Evolutionary conservation across 2,888 invertebrate genomes (phyloP).

Genomic region (Heliconius charithonia): DNA sequence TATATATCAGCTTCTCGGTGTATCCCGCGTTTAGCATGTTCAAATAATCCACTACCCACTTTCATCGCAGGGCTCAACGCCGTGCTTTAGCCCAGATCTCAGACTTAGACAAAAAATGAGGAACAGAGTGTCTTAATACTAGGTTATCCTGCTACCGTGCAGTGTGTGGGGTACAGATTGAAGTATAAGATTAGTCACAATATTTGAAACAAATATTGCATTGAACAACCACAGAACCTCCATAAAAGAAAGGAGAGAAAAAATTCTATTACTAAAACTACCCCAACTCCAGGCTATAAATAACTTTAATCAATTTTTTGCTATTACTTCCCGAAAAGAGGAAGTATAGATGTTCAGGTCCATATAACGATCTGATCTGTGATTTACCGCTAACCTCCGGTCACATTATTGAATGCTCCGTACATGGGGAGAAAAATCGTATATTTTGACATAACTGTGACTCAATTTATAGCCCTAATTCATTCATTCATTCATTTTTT

Average conservation of each 20-base stretch:
- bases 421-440: conserved; percentile 77
- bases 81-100: no score
- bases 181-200: no score
- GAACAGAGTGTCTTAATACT: no score
- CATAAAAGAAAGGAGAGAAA: background rate
- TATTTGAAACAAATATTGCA: no score
- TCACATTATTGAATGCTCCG: conserved; percentile 76
- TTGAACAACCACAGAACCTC: background rate
- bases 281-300: conserved; percentile 41
- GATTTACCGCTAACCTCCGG: conserved; percentile 71
- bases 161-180: no score
- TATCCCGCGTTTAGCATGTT: no score
- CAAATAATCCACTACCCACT: no score
- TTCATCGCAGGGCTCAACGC: no score
- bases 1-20: no score
- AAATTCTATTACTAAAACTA: conserved; percentile 8
- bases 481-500: conserved; percentile 66
- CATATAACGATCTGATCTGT: conserved; percentile 61
- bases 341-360: conserved; percentile 57
- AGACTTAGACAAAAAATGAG: no score
- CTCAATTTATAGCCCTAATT: conserved; percentile 75
- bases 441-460: conserved; percentile 72
- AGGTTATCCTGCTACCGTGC: no score
- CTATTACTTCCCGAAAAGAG: conserved; percentile 43
- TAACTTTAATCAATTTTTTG: conserved; percentile 46